Evolutionary conservation across 1,140 invertebrate genomes (phyloP).

Genomic region (Papilio polyxenes): DNA sequence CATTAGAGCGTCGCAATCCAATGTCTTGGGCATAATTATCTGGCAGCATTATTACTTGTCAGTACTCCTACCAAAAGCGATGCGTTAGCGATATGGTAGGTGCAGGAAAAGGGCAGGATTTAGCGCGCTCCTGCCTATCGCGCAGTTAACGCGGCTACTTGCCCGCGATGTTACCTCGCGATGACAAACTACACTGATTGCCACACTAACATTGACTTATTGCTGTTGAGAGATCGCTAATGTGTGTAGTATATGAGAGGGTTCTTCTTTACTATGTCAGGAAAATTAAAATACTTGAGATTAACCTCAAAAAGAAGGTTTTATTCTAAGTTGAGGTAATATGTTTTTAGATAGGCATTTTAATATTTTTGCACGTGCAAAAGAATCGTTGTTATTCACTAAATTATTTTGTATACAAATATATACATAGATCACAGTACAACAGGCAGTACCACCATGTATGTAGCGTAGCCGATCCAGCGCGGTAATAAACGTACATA

Average conservation of each 20-base stretch:
- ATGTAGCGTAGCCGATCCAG: background rate
- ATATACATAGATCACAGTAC: background rate
- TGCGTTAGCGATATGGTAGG: conserved; percentile 17
- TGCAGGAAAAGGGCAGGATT: conserved; percentile 29
- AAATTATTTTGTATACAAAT: background rate
- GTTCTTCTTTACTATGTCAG: background rate
- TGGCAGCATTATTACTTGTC: conserved; percentile 23
- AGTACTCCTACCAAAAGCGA: background rate
- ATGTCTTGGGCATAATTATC: background rate
- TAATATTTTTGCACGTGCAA: background rate
- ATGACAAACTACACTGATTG: conserved; percentile 29
- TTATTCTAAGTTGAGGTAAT: too few species aligned
- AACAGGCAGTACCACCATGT: background rate
- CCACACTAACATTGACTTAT: conserved; percentile 23
- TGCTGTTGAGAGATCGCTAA: background rate
- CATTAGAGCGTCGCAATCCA: background rate
- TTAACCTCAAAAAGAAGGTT: background rate
- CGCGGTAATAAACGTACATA: conserved; percentile 6
- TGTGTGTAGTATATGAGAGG: background rate
- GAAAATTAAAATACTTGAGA: background rate
- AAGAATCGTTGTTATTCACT: background rate
- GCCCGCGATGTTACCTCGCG: conserved; percentile 10
- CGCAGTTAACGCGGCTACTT: conserved; percentile 29
- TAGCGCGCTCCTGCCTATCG: background rate
- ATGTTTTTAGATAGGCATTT: too few species aligned